Evolutionary conservation across 2,888 invertebrate species (phyloP).

Genomic region (Ichneumon xanthorius): DNA sequence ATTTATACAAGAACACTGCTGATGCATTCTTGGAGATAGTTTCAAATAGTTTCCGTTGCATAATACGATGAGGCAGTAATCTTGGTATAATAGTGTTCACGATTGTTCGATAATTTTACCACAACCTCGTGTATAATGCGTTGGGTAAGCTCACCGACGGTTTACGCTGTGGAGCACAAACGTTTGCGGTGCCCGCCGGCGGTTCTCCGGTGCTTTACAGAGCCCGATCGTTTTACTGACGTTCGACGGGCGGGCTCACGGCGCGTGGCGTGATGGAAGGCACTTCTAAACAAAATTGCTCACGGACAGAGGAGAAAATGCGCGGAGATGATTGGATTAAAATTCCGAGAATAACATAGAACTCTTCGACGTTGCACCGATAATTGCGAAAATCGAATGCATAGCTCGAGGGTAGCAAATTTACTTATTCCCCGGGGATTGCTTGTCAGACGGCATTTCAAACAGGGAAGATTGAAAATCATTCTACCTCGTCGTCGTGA

Average conservation of each 20-base stretch:
- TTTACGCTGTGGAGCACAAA: constrained; percentile 16
- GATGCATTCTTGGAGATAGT: background rate
- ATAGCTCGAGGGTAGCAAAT: background rate
- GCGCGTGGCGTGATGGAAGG: constrained; percentile 34
- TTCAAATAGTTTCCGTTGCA: constrained; percentile 14
- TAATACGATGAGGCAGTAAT: background rate
- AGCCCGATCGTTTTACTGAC: constrained; percentile 31
- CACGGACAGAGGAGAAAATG: background rate
- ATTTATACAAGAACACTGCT: background rate
- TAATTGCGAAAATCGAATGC: background rate
- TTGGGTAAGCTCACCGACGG: background rate
- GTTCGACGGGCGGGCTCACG: constrained; percentile 9
- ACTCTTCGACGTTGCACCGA: constrained; percentile 20
- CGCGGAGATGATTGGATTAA: background rate
- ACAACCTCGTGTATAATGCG: background rate
- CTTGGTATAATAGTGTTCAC: background rate
- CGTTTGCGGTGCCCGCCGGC: background rate
- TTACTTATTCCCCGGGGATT: background rate
- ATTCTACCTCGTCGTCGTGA: background rate
- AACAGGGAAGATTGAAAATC: background rate
- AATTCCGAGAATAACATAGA: background rate
- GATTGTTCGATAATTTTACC: constrained; percentile 27
- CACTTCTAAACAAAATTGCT: constrained; percentile 33
- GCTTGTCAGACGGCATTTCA: background rate
- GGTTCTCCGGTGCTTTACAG: background rate